These are phyloP conservation scores for Sylvietta virens DNA, from an alignment of 2,113 vertebrate species.

Conservation along the genomic window DNA sequence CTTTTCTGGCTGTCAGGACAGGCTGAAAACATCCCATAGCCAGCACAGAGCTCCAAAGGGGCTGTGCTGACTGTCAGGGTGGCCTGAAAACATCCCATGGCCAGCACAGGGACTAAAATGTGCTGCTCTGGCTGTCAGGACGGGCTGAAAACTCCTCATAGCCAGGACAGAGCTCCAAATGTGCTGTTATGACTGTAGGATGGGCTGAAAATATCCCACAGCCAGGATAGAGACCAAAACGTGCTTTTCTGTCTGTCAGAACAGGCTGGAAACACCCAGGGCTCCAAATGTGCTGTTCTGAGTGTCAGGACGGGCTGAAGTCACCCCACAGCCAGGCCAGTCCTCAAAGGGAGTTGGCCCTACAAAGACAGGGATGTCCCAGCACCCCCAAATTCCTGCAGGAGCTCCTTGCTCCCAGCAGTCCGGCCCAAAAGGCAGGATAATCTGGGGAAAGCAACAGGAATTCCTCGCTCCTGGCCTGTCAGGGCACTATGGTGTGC, in stretches of 20 bases:
- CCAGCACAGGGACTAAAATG: neutral
- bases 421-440: neutral
- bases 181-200: neutral
- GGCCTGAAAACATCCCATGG: neutral
- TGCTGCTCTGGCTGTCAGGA: neutral
- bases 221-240: neutral
- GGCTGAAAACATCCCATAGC: neutral
- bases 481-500: neutral
- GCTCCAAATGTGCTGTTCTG: neutral
- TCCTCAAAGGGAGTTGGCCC: neutral
- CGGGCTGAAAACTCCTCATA: neutral
- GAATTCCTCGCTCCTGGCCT: neutral
- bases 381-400: neutral
- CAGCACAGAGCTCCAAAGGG: accelerated
- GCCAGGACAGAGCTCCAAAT: neutral
- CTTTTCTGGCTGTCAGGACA: accelerated
- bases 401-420: neutral
- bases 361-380: neutral
- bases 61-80: neutral
- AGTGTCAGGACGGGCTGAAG: neutral
- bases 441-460: neutral
- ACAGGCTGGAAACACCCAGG: neutral
- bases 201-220: neutral
- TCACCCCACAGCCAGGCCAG: neutral
- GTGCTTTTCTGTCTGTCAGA: neutral